Conservation (phyloP, 2,888 invertebrate genomes). For the Epirrhoe alternata region DNA sequence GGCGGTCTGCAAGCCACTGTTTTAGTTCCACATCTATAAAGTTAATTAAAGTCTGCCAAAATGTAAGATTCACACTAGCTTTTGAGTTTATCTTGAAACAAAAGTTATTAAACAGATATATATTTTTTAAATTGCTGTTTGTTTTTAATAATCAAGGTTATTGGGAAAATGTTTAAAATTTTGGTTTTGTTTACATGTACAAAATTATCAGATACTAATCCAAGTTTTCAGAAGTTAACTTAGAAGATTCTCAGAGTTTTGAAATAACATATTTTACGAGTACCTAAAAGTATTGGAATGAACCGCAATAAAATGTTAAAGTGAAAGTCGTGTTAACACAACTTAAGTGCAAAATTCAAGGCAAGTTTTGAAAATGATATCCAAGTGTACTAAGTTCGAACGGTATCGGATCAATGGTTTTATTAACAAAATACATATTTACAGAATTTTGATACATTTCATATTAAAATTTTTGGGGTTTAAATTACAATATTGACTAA, state of each 20-base stretch:
- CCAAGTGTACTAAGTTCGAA: too few relatives aligned
- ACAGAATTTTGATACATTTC: too few relatives aligned
- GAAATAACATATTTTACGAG: constrained; percentile 31
- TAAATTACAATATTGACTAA: not conserved
- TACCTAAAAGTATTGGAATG: constrained; percentile 35
- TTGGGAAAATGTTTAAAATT: too few relatives aligned
- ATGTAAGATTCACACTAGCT: constrained; percentile 14
- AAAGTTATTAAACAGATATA: too few relatives aligned
- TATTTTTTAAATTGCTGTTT: too few relatives aligned
- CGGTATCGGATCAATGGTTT: too few relatives aligned
- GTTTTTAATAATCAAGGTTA: too few relatives aligned
- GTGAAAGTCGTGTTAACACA: constrained; percentile 23
- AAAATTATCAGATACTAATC: not conserved
- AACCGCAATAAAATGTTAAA: constrained; percentile 36
- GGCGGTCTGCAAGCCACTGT: constrained; percentile 41
- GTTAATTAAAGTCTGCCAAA: constrained; percentile 26
- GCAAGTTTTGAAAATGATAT: not conserved
- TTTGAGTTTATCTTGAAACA: too few relatives aligned
- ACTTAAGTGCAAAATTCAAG: constrained; percentile 11
- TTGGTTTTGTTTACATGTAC: too few relatives aligned
- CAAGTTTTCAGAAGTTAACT: constrained; percentile 2
- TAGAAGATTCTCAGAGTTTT: constrained; percentile 13
- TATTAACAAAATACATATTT: too few relatives aligned
- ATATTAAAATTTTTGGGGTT: not conserved
- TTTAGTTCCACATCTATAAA: constrained; percentile 41